Conservation (phyloP, 2,888 invertebrate species). For the Sipha maydis region DNA sequence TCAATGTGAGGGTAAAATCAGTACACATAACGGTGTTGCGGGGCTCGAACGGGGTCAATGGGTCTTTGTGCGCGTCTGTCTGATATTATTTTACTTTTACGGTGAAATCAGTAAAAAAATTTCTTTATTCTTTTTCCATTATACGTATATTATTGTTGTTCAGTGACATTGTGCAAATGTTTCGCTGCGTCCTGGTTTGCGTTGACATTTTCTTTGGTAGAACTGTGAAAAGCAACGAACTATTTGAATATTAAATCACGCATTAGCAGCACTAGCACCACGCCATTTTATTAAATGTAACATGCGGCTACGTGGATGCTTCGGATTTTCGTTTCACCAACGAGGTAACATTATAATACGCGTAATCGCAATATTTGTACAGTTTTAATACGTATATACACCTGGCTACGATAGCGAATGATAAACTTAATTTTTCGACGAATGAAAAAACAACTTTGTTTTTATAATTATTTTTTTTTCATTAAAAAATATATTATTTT, state of each 20-base stretch:
- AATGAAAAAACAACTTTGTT: background rate
- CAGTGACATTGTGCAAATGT: background rate
- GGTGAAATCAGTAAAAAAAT: background rate
- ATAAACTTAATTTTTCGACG: background rate
- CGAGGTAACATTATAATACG: background rate
- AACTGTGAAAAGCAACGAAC: too few relatives aligned
- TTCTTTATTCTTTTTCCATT: background rate
- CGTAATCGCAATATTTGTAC: background rate
- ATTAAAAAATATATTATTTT: background rate
- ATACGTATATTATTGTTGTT: background rate
- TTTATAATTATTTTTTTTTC: background rate
- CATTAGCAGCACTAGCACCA: background rate
- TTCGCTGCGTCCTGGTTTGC: background rate
- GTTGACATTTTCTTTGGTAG: background rate
- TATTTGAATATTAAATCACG: background rate
- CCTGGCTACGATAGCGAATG: background rate
- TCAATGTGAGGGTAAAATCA: background rate
- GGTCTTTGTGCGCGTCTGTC: background rate
- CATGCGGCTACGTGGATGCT: background rate
- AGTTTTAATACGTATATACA: background rate
- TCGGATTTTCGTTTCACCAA: background rate
- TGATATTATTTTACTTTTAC: background rate
- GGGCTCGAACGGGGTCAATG: background rate
- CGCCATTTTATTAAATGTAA: too few relatives aligned
- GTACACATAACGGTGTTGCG: background rate